Evolutionary conservation across 2,888 invertebrate genomes (phyloP), one percentile per base, ranked within the genome.

Genomic region (Onchidella celtica): DNA sequence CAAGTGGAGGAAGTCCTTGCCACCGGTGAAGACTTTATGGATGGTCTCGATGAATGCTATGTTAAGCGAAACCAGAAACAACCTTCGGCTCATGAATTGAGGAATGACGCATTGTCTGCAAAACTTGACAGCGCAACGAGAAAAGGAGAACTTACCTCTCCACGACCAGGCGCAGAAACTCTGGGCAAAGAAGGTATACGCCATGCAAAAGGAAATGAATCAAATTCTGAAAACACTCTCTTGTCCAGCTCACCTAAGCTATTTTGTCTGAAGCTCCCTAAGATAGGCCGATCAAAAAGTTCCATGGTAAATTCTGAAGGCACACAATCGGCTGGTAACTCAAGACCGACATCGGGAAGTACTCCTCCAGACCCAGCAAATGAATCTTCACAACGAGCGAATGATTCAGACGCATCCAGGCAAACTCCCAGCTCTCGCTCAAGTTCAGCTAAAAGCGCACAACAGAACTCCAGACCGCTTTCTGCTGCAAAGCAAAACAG

Each of bases 1-100:
- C 55, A 57, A 14, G 57, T 72, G 21, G 72, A 72, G 34, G 72
- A 72, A 2, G 34, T 72, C 34, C 32, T 72, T 2, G 57, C 55
- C 32, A 29, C 34, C 4, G 72, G 57, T 14, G 72, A 72, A 24
- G 72, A 72, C 21, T 72, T 57, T 34, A 6, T 72, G 57, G 72
- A 55, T 32, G 72, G 32, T 17, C 34, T 72, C n/a, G 57, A 47
- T 6, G 72, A 57, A 6, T 34, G 21, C n/a, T 57, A 57, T 29
- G 17, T 34, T 3, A 40, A 32, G 55, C 55, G 14, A 9, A 11
- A 47, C 17, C 9, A 47, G 17, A 47, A 47, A 17, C 47, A 6
- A 47, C 17, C 47, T 47, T 47, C 9, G 6, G 9, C 47, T 17
- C 6, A 47, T 11, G 47, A 47, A 47, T 11, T 6, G 6, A 17